Conservation (phyloP, 2,888 invertebrate species). For the Xestia ashworthii region DNA sequence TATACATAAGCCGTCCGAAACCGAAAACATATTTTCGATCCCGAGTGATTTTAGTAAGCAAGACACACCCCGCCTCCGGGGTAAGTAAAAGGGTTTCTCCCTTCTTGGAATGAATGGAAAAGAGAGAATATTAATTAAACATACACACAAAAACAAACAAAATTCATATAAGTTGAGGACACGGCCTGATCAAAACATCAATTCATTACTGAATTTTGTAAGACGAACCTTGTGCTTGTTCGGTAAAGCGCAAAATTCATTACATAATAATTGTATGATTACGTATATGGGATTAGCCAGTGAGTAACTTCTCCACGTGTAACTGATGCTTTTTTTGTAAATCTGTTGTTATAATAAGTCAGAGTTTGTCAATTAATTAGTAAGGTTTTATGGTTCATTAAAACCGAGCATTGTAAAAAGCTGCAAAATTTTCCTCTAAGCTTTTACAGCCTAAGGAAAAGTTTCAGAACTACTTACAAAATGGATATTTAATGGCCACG, state of each 20-base stretch:
- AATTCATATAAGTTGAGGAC: background rate
- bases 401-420: background rate
- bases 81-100: background rate
- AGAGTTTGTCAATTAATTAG: background rate
- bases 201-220: background rate
- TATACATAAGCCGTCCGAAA: too few relatives aligned
- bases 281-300: constrained; percentile 13
- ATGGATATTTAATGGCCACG: constrained; percentile 1
- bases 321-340: constrained; percentile 9
- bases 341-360: constrained; percentile 11
- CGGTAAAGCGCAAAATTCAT: background rate
- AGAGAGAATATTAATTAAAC: background rate
- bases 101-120: background rate
- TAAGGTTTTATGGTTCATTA: background rate
- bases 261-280: background rate
- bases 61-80: background rate
- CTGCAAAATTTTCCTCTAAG: background rate
- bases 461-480: background rate
- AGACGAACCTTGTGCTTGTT: constrained; percentile 1
- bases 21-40: background rate
- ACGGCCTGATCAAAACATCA: background rate
- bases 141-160: background rate
- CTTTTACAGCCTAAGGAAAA: background rate
- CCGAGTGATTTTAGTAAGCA: constrained; percentile 1
- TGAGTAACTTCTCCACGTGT: constrained; percentile 47